Conservation (phyloP, 2,888 invertebrate genomes). For the Oligia latruncula region DNA sequence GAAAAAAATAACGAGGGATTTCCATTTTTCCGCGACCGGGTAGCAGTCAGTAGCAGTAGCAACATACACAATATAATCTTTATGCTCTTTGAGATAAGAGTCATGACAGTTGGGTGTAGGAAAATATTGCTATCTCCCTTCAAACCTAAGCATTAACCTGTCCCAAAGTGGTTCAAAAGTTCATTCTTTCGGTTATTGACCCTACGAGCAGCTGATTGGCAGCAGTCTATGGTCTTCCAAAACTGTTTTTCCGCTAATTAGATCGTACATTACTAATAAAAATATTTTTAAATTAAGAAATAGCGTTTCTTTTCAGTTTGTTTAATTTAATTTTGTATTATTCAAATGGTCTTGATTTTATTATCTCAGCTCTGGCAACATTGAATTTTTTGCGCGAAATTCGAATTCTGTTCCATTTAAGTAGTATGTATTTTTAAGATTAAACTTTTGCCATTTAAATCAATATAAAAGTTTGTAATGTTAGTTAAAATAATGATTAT, state of each 20-base stretch:
- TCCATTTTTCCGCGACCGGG: slow-evolving; percentile 47
- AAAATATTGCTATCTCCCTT: slow-evolving; percentile 62
- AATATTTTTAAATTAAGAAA: too few species aligned
- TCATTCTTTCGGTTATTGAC: slow-evolving; percentile 70
- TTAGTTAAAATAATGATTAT: neutral
- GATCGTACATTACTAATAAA: neutral
- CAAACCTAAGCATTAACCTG: slow-evolving; percentile 60
- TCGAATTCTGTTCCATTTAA: slow-evolving; percentile 15
- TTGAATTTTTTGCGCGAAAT: slow-evolving; percentile 41
- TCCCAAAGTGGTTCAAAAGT: slow-evolving; percentile 60
- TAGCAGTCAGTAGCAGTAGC: slow-evolving; percentile 37
- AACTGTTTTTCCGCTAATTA: neutral
- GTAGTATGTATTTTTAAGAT: neutral
- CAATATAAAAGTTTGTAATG: neutral
- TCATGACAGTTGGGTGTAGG: slow-evolving; percentile 38
- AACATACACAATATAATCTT: slow-evolving; percentile 41
- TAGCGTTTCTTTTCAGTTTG: neutral
- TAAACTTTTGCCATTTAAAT: neutral
- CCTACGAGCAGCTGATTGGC: slow-evolving; percentile 70
- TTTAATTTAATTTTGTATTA: neutral
- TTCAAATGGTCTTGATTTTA: neutral
- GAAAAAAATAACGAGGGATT: slow-evolving; percentile 55
- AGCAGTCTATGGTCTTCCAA: slow-evolving; percentile 6
- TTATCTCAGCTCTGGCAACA: slow-evolving; percentile 24
- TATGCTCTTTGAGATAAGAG: slow-evolving; percentile 27